Base-by-base conservation (phyloP, 1,140 invertebrate species). In the Drosophila tristis region DNA sequence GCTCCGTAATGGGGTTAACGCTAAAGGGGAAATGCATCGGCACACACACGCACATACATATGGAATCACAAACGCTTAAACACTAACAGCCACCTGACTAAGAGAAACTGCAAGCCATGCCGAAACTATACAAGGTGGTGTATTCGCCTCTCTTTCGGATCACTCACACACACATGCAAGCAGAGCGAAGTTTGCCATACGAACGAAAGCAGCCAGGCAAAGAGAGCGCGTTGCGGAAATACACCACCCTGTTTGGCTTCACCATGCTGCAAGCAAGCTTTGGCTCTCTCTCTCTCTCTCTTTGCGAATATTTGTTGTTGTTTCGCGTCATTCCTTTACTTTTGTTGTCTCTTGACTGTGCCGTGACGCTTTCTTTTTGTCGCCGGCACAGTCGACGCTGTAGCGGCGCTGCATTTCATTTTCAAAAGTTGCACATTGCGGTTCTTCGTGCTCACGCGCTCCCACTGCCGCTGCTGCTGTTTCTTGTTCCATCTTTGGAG, bases 381-480 rank as follows among this genome's bases (percentile, higher is more conserved):
- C 58, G 74, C 62, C 62, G 56, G 45, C 58, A 39, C 42, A 15
- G 47, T 51, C 68, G 77, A 57, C 74, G 78, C 31, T 43, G 68
- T 67, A 29, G 35, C 35, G 39, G 42, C 47, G 57, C 53, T 85
- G 84, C 84, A 87, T 66, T 77, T 89, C 85, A 89, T 89, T 89
- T 76, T 76, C 72, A 50, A 82, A 87, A 80, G 84, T 89, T 89
- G 80, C 79, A 84, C 76, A 62, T 76, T 70, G 76, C 84, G 84
- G 84, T 64, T 71, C 76, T 35, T 47, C 16, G 44, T 39, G 48
- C 25, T 68, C 63, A 35, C 39, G 44, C 49, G 59, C 29, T 68
- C 49, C 70, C 63, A 49, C 60, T 73, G 62, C 59, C 67, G 67
- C 55, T 61, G 58, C 45, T 44, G 35, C 47, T 61, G 64, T 35